Evolutionary conservation across 2,113 vertebrate genomes (phyloP).

Genomic region (Heptranchias perlo): DNA sequence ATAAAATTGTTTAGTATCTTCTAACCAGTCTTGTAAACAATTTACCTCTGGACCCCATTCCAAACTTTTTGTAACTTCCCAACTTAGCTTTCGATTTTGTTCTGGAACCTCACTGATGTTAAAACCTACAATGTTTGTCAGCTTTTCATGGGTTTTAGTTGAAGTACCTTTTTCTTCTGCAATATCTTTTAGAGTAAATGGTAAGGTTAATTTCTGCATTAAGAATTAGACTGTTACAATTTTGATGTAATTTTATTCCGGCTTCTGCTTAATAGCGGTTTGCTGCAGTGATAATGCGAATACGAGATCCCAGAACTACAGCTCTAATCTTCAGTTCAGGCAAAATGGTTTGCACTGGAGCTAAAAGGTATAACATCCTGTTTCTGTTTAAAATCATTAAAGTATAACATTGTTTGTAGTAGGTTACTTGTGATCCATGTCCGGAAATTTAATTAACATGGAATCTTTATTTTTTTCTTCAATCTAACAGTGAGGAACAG

Average conservation of each 20-base stretch:
- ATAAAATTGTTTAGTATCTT: too few species aligned
- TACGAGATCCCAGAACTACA: conserved; percentile 87
- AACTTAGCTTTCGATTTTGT: neutral
- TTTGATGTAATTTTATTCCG: neutral
- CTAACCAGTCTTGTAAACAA: too few species aligned
- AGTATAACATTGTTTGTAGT: neutral
- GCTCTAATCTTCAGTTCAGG: conserved; percentile 95
- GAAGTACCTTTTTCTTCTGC: neutral
- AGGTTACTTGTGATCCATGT: neutral
- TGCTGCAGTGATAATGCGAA: conserved; percentile 95
- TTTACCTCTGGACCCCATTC: neutral
- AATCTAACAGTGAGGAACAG: conserved; percentile 74
- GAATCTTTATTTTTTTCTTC: neutral
- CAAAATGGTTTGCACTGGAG: conserved; percentile 97
- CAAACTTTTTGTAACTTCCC: neutral
- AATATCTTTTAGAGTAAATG: neutral
- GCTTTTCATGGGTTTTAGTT: neutral
- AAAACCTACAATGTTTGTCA: neutral
- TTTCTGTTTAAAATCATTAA: neutral
- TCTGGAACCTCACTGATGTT: neutral
- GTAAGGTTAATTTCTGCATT: neutral
- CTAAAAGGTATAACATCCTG: conserved; percentile 73
- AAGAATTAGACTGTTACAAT: neutral
- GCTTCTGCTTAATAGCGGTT: conserved; percentile 67
- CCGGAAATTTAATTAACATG: neutral